phyloP scores from a whole-genome alignment of 2,113 vertebrate species.

The Scomber colias region DNA sequence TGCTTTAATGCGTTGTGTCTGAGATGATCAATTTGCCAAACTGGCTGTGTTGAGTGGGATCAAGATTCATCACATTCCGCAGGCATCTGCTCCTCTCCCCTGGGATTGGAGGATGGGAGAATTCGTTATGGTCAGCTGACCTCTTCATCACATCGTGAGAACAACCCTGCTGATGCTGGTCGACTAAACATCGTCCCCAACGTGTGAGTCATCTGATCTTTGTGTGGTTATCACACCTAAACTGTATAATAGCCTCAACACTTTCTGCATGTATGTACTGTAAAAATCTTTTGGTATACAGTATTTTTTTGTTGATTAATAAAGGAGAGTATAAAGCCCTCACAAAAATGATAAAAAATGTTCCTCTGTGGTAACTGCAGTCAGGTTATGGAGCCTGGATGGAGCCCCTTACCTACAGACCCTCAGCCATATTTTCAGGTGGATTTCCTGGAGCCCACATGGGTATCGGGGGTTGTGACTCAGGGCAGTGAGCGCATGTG shows the following conservation, averaged over 20 bases:
- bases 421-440: slow-evolving; percentile 86
- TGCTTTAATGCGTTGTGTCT: neutral
- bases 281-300: no score
- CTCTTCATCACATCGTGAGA: slow-evolving; percentile 84
- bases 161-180: slow-evolving; percentile 87
- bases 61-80: neutral
- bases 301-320: no score
- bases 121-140: slow-evolving; percentile 86
- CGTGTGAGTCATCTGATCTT: slow-evolving; percentile 77
- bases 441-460: slow-evolving; percentile 87
- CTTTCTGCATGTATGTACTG: neutral
- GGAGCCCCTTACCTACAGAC: slow-evolving; percentile 86
- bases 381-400: slow-evolving; percentile 85
- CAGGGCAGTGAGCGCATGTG: slow-evolving; percentile 84
- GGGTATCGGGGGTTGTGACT: slow-evolving; percentile 86
- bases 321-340: neutral
- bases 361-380: slow-evolving; percentile 59
- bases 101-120: slow-evolving; percentile 87
- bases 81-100: slow-evolving; percentile 84
- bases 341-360: neutral
- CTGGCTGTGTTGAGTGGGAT: neutral
- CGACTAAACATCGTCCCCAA: slow-evolving; percentile 87
- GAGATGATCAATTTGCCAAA: neutral
- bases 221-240: neutral
- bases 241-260: neutral